Percentiles rank a stretch among this genome's conserved stretches.
Conservation (phyloP, 2,797 vertebrate genomes). For the Epinephelus malabaricus region DNA sequence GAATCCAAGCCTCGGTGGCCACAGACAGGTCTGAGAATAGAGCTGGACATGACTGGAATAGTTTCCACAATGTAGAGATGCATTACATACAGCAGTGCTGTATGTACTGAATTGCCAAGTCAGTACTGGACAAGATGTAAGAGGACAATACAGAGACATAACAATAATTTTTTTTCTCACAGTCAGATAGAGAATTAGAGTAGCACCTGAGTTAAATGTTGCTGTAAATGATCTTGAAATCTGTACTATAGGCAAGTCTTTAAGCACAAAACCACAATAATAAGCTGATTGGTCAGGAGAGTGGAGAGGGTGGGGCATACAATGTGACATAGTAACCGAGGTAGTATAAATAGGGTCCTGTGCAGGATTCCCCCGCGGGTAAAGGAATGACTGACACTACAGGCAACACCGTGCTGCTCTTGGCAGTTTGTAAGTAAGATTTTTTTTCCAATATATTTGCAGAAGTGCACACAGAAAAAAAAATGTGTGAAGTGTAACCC, state of each 20-base stretch:
- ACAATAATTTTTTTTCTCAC: neutral
- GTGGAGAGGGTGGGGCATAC: constrained; percentile 51
- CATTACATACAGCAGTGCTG: constrained; percentile 29
- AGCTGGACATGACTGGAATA: constrained; percentile 55
- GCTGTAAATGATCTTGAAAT: neutral
- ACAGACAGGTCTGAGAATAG: constrained; percentile 65
- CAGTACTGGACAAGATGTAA: neutral
- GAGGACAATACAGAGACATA: neutral
- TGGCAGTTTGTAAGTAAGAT: constrained; percentile 48
- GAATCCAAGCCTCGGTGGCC: constrained; percentile 34
- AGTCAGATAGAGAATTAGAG: neutral
- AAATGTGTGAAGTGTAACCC: neutral
- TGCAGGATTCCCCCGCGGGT: constrained; percentile 10
- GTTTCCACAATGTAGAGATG: constrained; percentile 60
- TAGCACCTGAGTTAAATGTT: neutral
- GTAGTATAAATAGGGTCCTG: constrained; percentile 71
- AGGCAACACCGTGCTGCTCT: constrained; percentile 5
- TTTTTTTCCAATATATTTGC: too few relatives aligned
- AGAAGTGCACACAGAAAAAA: neutral
- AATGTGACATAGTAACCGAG: constrained; percentile 36
- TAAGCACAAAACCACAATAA: neutral
- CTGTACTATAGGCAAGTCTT: neutral
- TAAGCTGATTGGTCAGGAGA: constrained; percentile 62
- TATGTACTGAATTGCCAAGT: neutral
- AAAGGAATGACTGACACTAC: constrained; percentile 31